Conservation (phyloP, 1,140 invertebrate species). For the Zeugodacus cucurbitae region DNA sequence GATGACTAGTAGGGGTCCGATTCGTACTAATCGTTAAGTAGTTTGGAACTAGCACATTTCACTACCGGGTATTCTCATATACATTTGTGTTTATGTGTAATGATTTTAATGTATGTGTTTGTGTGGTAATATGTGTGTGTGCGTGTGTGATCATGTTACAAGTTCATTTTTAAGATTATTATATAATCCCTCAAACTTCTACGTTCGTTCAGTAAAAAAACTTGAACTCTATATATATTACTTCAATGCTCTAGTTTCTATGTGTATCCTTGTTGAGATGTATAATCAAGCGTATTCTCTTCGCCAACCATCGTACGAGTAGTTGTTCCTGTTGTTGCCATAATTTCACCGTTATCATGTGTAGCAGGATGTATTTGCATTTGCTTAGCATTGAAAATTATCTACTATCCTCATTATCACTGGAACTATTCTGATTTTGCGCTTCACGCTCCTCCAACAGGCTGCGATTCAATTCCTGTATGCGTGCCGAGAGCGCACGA, state of each 20-base stretch:
- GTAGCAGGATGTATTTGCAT: not conserved
- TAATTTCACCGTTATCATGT: too few species aligned
- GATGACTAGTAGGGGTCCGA: too few species aligned
- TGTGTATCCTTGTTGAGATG: too few species aligned
- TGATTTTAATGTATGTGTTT: not conserved
- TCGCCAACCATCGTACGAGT: not conserved
- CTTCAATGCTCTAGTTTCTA: too few species aligned
- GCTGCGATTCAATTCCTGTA: conserved; percentile 63
- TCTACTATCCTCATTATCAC: conserved; percentile 64
- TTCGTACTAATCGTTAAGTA: too few species aligned
- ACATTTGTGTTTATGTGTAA: not conserved
- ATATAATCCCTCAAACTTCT: not conserved
- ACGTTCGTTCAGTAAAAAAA: not conserved
- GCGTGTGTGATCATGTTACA: not conserved
- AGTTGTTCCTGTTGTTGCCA: not conserved
- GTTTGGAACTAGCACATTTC: too few species aligned
- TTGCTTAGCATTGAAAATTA: conserved; percentile 41
- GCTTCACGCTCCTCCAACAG: conserved; percentile 61
- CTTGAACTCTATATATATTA: not conserved
- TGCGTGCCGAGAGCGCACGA: conserved; percentile 60
- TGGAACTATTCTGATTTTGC: conserved; percentile 63
- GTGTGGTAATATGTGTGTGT: not conserved
- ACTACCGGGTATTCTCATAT: not conserved
- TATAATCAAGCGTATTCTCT: not conserved
- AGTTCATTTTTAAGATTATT: too few species aligned